Evolutionary conservation across 1,140 invertebrate genomes (phyloP), one percentile per base, ranked within the genome.

Genomic region (Elysia chlorotica): DNA sequence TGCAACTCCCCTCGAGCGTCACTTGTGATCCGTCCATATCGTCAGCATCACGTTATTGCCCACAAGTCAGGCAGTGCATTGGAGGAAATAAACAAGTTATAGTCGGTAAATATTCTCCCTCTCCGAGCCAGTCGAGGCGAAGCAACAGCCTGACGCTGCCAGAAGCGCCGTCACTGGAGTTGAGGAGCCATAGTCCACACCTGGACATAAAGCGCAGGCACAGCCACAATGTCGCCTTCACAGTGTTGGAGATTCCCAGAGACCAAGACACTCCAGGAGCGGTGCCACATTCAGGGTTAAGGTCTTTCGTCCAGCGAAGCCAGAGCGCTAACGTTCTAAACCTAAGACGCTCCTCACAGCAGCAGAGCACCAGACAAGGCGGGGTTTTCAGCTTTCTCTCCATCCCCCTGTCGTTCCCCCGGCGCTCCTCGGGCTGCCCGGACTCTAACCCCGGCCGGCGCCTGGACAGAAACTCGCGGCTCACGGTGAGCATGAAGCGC

Each of bases 401-500:
- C 61, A 69, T 36, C 23, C 4, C 14, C 48, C 37, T 23, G 37
- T 59, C 62, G 38, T 14, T 53, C 19, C 73, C 65, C 1, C 76
- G 76, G 10, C 61, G 68, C 19, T 68, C 73, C 17, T 53, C 75
- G 28, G 73, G 73, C 0, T 75, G 73, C 69, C 63, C 73, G n/a
- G 30, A 63, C 3, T 37, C 66, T 28, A 57, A 28, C 33, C 36
- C 71, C 35, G 38, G 54, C 19, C 74, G 74, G n/a, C 41, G 41
- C 41, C 10, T 14, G 41, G 41, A n/a, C 41, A n/a, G n/a, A 62
- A 73, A 73, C 57, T 68, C 61, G 21, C 77, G 73, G 5, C 73
- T 80, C 74, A 80, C 76, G 1, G 69, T 76, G 36, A 81, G 81
- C 65, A 80, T 83, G 71, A 82, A 81, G 65, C 78, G 80, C 33